A percentile compares a stretch with the other conserved stretches of the same genome.
These are phyloP conservation scores for Plagodis pulveraria DNA, from an alignment of 2,888 invertebrate genomes.

Conservation along the genomic window DNA sequence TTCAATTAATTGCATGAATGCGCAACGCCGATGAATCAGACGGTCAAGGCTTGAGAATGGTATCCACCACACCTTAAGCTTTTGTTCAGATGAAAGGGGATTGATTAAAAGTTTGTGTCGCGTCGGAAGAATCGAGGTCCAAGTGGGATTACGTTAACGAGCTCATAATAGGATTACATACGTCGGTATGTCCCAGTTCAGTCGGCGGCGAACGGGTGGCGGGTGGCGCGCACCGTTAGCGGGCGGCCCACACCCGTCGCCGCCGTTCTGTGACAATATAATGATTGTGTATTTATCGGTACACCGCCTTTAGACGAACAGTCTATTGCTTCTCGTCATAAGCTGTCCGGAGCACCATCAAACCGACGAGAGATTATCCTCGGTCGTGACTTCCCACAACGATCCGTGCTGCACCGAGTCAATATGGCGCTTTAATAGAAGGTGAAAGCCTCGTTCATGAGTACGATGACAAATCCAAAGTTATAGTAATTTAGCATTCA, in stretches of 20 bases:
- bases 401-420: slow-evolving; percentile 24
- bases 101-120: slow-evolving; percentile 42
- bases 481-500: slow-evolving; percentile 63
- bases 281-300: slow-evolving; percentile 73
- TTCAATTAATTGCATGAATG: slow-evolving; percentile 47
- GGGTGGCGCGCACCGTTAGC: slow-evolving; percentile 33
- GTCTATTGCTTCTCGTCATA: slow-evolving; percentile 54
- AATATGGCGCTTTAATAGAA: slow-evolving; percentile 55
- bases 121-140: slow-evolving; percentile 59
- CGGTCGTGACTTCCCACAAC: slow-evolving; percentile 47
- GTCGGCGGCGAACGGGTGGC: slow-evolving; percentile 61
- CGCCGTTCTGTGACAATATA: slow-evolving; percentile 72
- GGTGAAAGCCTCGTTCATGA: slow-evolving; percentile 64
- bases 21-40: slow-evolving; percentile 47
- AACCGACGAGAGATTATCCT: slow-evolving; percentile 51
- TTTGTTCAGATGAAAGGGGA: slow-evolving; percentile 32
- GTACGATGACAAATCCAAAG: slow-evolving; percentile 59
- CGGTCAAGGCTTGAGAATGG: slow-evolving; percentile 21
- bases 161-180: slow-evolving; percentile 81
- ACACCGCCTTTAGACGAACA: slow-evolving; percentile 52
- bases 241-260: slow-evolving; percentile 65
- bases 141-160: slow-evolving; percentile 77
- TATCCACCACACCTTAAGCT: slow-evolving; percentile 17
- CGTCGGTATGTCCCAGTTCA: slow-evolving; percentile 73
- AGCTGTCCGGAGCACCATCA: slow-evolving; percentile 58